Evolutionary conservation across 2,113 vertebrate genomes (phyloP), one percentile per base, ranked within the genome.

Genomic region (Hippocampus abdominalis): DNA sequence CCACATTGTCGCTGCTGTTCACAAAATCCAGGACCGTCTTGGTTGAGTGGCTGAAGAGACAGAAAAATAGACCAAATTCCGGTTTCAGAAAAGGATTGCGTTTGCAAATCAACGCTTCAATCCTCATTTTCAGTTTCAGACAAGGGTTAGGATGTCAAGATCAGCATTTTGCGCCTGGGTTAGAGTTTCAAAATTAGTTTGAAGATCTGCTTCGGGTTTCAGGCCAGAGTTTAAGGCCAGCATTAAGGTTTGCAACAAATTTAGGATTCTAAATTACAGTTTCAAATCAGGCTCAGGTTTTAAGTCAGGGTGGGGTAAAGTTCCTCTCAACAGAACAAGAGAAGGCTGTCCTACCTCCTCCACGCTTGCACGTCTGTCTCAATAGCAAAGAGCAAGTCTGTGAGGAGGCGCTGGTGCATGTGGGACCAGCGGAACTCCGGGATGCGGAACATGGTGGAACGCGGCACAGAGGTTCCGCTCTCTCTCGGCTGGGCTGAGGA

Each of bases 361-460:
- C 97, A 99, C 94, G 98, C 97, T 81, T 99, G 97, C 78, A 99
- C 92, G 48, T 99, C 97, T 10, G 97, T 98, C 88, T 99, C 97
- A 39, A 99, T 95, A 29, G 97, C 96, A 88, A 99, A 99, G 1
- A 99, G 93, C 20, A 99, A 85, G 89, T 99, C 97, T 8, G 95
- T 97, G 66, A 99, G 95, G 85, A 99, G 93, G 70, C 97, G 95
- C 40, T 98, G 97, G 76, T 99, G 97, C 95, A 98, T 96, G 66
- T 91, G 90, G 8, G 97, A 99, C 97, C 97, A 99, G 73, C 73
- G 92, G 84, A 98, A 99, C 76, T 99, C 97, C 21, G 97, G 97
- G 85, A 99, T 97, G 21, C 95, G 96, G 86, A 99, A 99, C 91
- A 94, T 90, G 36, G 95, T 86, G 3, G 94, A 91, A 32, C 95